Percentiles rank a stretch among this genome's conserved stretches.
Evolutionary conservation across 2,888 invertebrate genomes (phyloP).

Genomic region (Caenorhabditis sp.): DNA sequence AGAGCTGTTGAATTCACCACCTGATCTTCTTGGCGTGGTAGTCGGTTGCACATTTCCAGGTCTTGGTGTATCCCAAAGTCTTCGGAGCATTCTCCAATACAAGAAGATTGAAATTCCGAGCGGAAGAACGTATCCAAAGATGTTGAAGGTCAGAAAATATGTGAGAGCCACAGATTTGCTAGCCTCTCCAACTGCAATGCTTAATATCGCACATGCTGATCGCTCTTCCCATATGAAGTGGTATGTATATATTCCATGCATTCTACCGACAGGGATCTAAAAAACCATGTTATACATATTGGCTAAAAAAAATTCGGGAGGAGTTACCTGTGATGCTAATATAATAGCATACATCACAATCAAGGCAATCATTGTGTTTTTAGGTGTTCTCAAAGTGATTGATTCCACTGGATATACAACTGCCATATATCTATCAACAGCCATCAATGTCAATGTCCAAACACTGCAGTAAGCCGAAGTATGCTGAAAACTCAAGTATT

Average conservation of each 20-base stretch:
- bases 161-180: slow-evolving; percentile 55
- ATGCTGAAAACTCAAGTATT: slow-evolving; percentile 73
- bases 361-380: slow-evolving; percentile 60
- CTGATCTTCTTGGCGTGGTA: background rate
- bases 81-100: slow-evolving; percentile 87
- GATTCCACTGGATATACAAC: slow-evolving; percentile 86
- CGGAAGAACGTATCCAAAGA: slow-evolving; percentile 87
- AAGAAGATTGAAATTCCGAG: slow-evolving; percentile 85
- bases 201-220: slow-evolving; percentile 64
- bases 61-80: slow-evolving; percentile 78
- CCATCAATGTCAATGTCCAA: slow-evolving; percentile 91
- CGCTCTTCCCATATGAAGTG: slow-evolving; percentile 64
- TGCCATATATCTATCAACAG: slow-evolving; percentile 86
- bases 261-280: slow-evolving; percentile 53
- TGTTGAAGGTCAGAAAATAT: slow-evolving; percentile 82
- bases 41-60: slow-evolving; percentile 47
- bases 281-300: no score
- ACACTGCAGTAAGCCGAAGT: slow-evolving; percentile 92
- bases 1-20: slow-evolving; percentile 8
- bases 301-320: background rate
- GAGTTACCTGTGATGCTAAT: slow-evolving; percentile 57
- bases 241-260: slow-evolving; percentile 60
- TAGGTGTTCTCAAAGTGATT: slow-evolving; percentile 61
- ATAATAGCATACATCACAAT: slow-evolving; percentile 60
- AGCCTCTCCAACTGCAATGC: slow-evolving; percentile 60